A percentile compares a stretch with the other conserved stretches of the same genome.
Conservation (phyloP, 2,797 vertebrate genomes). For the Oreochromis grahami region DNA sequence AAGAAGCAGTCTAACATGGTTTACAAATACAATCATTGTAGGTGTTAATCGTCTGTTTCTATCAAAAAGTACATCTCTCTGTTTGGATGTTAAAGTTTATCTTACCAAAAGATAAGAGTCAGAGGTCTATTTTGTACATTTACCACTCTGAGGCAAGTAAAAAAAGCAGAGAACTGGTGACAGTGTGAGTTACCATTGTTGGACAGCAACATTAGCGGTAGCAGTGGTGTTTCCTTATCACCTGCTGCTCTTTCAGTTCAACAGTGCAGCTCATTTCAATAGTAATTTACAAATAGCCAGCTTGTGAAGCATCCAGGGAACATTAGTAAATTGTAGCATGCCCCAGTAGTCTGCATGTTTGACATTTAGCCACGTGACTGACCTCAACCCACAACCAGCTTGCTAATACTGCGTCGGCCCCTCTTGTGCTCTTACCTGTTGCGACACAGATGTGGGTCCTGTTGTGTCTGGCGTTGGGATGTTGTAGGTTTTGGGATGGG, state of each 20-base stretch:
- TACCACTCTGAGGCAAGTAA: not conserved
- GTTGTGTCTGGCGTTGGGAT: not conserved
- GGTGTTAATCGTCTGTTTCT: not conserved
- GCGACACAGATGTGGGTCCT: not conserved
- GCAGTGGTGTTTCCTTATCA: not conserved
- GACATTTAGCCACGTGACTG: not conserved
- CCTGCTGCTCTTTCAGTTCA: not conserved
- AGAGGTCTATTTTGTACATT: not conserved
- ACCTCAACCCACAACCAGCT: not conserved
- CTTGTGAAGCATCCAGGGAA: not conserved
- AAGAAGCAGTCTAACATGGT: not conserved
- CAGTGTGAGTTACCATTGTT: not conserved
- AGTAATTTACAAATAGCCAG: not conserved
- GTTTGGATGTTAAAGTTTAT: not conserved
- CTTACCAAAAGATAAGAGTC: not conserved
- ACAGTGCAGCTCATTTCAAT: not conserved
- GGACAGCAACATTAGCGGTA: not conserved
- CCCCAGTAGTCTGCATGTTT: not conserved
- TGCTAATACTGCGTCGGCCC: not conserved
- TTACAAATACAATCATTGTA: not conserved
- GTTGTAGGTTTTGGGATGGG: not conserved
- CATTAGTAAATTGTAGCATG: not conserved
- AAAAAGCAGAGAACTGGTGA: not conserved
- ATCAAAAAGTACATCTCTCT: not conserved
- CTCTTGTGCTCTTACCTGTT: not conserved